Evolutionary conservation across 1,140 invertebrate genomes (phyloP).

Genomic region (Bombus haemorrhoidalis): DNA sequence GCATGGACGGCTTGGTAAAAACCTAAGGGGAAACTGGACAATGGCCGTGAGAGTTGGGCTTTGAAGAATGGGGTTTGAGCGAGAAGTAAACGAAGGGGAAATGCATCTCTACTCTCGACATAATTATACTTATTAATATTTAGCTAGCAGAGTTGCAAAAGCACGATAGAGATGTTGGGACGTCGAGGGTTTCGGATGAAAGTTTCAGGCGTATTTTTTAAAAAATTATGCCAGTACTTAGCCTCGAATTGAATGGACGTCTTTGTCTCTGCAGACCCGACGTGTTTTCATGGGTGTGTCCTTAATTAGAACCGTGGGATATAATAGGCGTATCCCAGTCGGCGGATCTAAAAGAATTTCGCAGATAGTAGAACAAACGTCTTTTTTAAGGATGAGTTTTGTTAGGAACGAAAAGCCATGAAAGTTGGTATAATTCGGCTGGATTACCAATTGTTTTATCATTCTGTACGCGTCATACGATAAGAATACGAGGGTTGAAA

Average conservation of each 20-base stretch:
- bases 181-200: background rate
- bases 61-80: too few species aligned
- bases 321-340: background rate
- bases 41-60: background rate
- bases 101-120: background rate
- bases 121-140: conserved; percentile 46
- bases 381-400: background rate
- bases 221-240: conserved; percentile 4
- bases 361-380: background rate
- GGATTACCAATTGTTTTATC: background rate
- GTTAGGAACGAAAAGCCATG: too few species aligned
- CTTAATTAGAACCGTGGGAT: conserved; percentile 9
- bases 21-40: background rate
- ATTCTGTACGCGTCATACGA: background rate
- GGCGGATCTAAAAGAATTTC: background rate
- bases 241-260: conserved; percentile 11
- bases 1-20: background rate
- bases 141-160: too few species aligned
- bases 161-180: background rate
- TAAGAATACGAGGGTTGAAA: background rate
- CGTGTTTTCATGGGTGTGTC: background rate
- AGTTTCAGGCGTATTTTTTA: conserved; percentile 5
- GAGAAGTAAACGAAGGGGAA: background rate
- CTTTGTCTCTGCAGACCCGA: background rate
- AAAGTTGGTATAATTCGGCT: too few species aligned